Evolutionary conservation across 2,113 vertebrate species (phyloP).

Genomic region (Pipra filicauda): DNA sequence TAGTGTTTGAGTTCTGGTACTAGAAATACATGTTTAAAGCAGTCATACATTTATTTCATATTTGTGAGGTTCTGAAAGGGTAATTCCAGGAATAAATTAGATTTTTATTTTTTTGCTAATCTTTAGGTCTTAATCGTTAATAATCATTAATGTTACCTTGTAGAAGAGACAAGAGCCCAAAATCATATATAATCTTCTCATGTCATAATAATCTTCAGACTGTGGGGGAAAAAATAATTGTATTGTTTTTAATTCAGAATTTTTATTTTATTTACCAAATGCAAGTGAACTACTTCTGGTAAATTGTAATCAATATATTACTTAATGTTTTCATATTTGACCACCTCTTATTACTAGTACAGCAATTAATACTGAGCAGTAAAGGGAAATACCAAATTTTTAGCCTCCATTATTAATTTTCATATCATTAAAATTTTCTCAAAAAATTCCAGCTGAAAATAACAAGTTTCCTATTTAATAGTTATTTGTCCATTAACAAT

Average conservation of each 20-base stretch:
- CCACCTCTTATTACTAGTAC: background rate
- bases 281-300: background rate
- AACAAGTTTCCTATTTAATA: background rate
- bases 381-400: background rate
- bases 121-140: background rate
- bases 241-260: background rate
- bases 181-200: slow-evolving; percentile 90
- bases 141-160: slow-evolving; percentile 78
- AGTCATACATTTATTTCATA: background rate
- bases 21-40: background rate
- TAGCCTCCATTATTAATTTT: background rate
- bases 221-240: slow-evolving; percentile 30
- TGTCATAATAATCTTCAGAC: slow-evolving; percentile 93
- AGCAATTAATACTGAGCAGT: background rate
- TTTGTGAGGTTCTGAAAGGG: background rate
- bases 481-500: background rate
- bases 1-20: background rate
- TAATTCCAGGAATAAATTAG: background rate
- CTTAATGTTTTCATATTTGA: background rate
- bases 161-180: slow-evolving; percentile 95
- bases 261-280: background rate
- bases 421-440: accelerated
- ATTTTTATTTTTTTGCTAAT: background rate
- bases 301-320: background rate
- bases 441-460: background rate